These are phyloP conservation scores for Plutomurus gul DNA, from an alignment of 1,140 invertebrate species.

Conservation along the genomic window DNA sequence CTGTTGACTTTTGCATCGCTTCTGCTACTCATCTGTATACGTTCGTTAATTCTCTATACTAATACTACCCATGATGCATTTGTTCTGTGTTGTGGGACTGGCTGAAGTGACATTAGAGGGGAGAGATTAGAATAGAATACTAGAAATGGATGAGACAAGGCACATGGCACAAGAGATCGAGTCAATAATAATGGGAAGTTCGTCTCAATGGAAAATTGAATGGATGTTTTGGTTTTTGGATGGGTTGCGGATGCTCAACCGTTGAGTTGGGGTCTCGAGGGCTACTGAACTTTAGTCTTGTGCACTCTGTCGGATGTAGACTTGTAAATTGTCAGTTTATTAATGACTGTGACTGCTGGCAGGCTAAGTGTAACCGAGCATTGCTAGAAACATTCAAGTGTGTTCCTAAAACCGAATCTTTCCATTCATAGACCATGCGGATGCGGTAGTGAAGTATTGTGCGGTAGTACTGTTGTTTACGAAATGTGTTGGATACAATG, in stretches of 20 bases:
- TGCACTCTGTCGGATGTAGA: not conserved
- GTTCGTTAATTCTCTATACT: too few relatives aligned
- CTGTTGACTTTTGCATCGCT: too few relatives aligned
- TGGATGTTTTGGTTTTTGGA: not conserved
- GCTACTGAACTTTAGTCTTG: not conserved
- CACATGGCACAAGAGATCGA: not conserved
- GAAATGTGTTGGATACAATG: too few relatives aligned
- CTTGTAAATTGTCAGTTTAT: slow-evolving; percentile 10
- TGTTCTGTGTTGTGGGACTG: too few relatives aligned
- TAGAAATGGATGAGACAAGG: not conserved
- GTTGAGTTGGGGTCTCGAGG: too few relatives aligned
- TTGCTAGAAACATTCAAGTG: not conserved
- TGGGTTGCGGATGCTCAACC: not conserved
- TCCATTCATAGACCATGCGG: too few relatives aligned
- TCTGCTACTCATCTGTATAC: too few relatives aligned
- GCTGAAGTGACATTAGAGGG: too few relatives aligned
- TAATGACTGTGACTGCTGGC: not conserved
- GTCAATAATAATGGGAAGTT: slow-evolving; percentile 24
- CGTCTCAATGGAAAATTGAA: not conserved
- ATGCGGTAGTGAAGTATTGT: too few relatives aligned
- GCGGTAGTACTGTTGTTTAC: too few relatives aligned
- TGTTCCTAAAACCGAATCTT: too few relatives aligned
- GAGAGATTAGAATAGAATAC: not conserved
- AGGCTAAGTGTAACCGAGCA: not conserved
- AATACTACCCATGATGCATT: too few relatives aligned